A percentile compares a stretch with the other conserved stretches of the same genome.
Conservation (phyloP, 1,140 invertebrate genomes). For the Centruroides sculpturatus region DNA sequence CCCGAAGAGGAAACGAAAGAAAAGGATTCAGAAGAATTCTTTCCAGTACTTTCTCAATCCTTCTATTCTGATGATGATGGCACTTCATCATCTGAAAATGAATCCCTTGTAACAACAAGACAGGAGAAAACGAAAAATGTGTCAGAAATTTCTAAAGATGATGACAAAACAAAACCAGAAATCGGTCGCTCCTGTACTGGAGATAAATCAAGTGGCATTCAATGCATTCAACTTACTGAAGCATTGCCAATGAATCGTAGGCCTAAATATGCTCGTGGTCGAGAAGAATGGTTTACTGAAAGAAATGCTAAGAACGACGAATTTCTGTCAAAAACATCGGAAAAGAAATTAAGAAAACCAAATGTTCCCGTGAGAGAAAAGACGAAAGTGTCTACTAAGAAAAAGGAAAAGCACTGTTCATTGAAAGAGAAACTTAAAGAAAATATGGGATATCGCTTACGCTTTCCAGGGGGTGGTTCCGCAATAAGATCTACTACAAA, state of each 20-base stretch:
- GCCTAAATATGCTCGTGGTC: not conserved
- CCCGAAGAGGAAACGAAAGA: not conserved
- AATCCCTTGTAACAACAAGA: too few relatives aligned
- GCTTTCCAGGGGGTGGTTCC: not conserved
- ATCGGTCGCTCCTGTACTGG: not conserved
- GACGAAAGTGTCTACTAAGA: too few relatives aligned
- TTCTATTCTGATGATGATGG: slow-evolving; percentile 12
- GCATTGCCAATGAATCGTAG: not conserved
- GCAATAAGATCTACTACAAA: not conserved
- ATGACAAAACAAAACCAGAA: not conserved
- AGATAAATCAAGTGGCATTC: not conserved
- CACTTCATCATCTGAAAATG: not conserved
- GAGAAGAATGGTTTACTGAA: slow-evolving; percentile 8
- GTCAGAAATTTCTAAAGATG: not conserved
- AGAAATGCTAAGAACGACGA: not conserved
- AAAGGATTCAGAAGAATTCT: not conserved
- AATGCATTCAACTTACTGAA: slow-evolving; percentile 6
- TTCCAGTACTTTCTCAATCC: slow-evolving; percentile 2
- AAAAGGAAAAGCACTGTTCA: not conserved
- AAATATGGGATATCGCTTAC: not conserved
- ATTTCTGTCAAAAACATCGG: not conserved
- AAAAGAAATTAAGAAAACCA: not conserved
- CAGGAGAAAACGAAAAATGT: not conserved
- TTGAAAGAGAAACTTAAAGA: not conserved
- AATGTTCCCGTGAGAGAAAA: not conserved